Conservation (phyloP, 2,113 vertebrate species). For the Gadus macrocephalus region DNA sequence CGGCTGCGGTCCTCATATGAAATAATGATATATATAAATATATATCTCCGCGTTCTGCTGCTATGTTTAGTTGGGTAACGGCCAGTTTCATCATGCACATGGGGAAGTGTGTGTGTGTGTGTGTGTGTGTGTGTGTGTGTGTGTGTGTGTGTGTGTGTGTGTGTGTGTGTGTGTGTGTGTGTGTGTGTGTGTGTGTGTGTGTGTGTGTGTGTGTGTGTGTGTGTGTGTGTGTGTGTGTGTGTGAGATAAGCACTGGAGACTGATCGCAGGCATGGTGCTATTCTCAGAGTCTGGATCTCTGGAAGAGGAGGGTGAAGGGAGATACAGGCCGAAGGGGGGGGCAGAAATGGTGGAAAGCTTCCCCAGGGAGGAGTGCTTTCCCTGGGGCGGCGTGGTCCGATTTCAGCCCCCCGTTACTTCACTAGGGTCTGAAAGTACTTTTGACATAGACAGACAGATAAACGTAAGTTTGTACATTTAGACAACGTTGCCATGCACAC, state of each 20-base stretch:
- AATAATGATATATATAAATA: too few relatives aligned
- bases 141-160: conserved; percentile 1
- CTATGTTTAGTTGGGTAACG: conserved; percentile 42
- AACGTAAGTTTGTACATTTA: conserved; percentile 87
- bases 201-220: neutral
- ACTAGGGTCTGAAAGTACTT: conserved; percentile 67
- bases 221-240: conserved; percentile 5
- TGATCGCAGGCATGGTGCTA: conserved; percentile 75
- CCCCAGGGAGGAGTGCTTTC: too few relatives aligned
- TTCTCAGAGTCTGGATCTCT: conserved; percentile 37
- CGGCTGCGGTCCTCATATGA: too few relatives aligned
- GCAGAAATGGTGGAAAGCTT: too few relatives aligned
- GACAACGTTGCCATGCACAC: conserved; percentile 77
- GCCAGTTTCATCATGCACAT: too few relatives aligned
- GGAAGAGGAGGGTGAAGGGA: conserved; percentile 22
- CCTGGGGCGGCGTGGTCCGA: neutral
- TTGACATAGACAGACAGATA: conserved; percentile 81
- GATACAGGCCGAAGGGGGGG: neutral
- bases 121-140: conserved; percentile 1
- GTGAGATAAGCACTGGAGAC: conserved; percentile 74
- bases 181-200: neutral
- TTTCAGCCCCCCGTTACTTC: conserved; percentile 55
- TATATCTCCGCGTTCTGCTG: conserved; percentile 48
- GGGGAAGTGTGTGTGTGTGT: neutral
- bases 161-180: neutral